A percentile compares a stretch with the other conserved stretches of the same genome.
Evolutionary conservation across 2,888 invertebrate genomes (phyloP).

Genomic region (Ormyrus rosae): DNA sequence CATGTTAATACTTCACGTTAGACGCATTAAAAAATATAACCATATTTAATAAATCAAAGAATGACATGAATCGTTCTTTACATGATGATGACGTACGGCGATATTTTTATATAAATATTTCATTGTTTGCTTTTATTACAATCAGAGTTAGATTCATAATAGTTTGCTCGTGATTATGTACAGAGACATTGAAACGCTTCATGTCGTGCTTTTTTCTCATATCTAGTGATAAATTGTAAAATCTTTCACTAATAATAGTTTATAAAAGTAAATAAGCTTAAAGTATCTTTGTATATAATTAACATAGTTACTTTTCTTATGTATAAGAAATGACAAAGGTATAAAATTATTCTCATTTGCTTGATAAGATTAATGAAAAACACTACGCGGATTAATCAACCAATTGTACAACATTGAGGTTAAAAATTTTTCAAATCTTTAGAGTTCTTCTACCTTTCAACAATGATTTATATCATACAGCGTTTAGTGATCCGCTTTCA

Average conservation of each 20-base stretch:
- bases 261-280: conserved; percentile 10
- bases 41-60: conserved; percentile 29
- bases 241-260: conserved; percentile 13
- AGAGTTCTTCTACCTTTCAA: conserved; percentile 49
- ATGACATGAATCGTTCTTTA: not conserved
- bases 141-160: not conserved
- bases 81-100: too few species aligned
- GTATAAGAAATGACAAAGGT: conserved; percentile 44
- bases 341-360: conserved; percentile 50
- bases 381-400: conserved; percentile 37
- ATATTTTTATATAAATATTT: not conserved
- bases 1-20: conserved; percentile 23
- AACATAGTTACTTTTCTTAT: conserved; percentile 30
- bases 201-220: conserved; percentile 1
- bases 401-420: conserved; percentile 51
- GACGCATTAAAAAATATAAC: not conserved
- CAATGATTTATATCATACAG: conserved; percentile 44
- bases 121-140: not conserved
- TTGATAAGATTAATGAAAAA: conserved; percentile 31
- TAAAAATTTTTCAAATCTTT: conserved; percentile 49
- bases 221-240: conserved; percentile 14
- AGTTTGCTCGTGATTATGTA: not conserved
- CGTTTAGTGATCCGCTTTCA: conserved; percentile 28
- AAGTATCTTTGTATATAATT: conserved; percentile 23
- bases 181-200: conserved; percentile 1